Evolutionary conservation across 2,888 invertebrate species (phyloP).

Genomic region (Synergus laeviventris): DNA sequence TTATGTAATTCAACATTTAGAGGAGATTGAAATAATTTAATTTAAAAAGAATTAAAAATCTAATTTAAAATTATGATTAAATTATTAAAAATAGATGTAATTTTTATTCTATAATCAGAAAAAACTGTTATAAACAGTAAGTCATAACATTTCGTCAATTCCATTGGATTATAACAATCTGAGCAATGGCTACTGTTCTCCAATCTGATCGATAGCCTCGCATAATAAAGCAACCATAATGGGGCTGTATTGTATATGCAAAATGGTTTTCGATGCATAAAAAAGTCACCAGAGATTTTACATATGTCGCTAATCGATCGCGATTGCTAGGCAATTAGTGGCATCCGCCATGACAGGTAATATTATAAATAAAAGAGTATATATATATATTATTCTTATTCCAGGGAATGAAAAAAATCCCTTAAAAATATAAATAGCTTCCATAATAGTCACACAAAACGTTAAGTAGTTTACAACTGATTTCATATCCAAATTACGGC

Average conservation of each 20-base stretch:
- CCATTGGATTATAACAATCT: slow-evolving; percentile 19
- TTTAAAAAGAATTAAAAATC: too few species aligned
- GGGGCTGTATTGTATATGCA: slow-evolving; percentile 12
- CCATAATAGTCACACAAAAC: slow-evolving; percentile 63
- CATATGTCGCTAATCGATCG: not conserved
- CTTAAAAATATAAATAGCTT: slow-evolving; percentile 63
- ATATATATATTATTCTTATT: too few species aligned
- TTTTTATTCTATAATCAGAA: too few species aligned
- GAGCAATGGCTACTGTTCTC: slow-evolving; percentile 1
- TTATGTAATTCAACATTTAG: too few species aligned
- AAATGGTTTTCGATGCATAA: slow-evolving; percentile 7
- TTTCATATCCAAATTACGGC: slow-evolving; percentile 62
- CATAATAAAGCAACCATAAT: slow-evolving; percentile 34
- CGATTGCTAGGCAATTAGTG: not conserved
- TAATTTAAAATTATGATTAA: too few species aligned
- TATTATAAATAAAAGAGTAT: too few species aligned
- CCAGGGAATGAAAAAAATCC: slow-evolving; percentile 57
- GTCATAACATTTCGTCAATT: slow-evolving; percentile 14
- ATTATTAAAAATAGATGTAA: too few species aligned
- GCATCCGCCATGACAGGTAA: too few species aligned
- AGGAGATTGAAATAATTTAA: too few species aligned
- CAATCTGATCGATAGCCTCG: slow-evolving; percentile 11
- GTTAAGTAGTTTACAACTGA: slow-evolving; percentile 40
- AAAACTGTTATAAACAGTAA: not conserved
- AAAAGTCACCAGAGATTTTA: not conserved